A percentile compares a stretch with the other conserved stretches of the same genome.
These are phyloP conservation scores for Pollenia angustigena DNA, from an alignment of 2,888 invertebrate genomes.

Conservation along the genomic window DNA sequence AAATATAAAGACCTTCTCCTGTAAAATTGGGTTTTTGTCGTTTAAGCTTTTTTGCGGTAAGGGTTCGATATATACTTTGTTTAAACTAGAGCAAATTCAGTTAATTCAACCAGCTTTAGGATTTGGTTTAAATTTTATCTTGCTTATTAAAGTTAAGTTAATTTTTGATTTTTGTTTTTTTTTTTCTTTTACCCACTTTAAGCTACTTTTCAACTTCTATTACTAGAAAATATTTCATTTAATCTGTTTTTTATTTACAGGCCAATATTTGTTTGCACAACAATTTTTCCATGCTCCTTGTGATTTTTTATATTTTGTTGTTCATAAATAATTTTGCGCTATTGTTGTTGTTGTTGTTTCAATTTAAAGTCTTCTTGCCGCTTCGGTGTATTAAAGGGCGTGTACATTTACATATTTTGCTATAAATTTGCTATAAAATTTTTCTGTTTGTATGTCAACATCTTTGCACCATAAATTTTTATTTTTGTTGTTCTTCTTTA, in stretches of 20 bases:
- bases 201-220: too few relatives aligned
- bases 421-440: conserved; percentile 15
- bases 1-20: too few relatives aligned
- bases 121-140: too few relatives aligned
- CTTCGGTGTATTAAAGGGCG: conserved; percentile 26
- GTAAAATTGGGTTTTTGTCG: too few relatives aligned
- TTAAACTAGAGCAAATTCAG: too few relatives aligned
- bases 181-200: too few relatives aligned
- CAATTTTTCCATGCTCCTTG: background rate
- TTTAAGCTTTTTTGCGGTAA: too few relatives aligned
- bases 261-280: background rate
- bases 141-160: too few relatives aligned
- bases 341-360: background rate
- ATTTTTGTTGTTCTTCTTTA: background rate
- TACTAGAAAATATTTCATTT: too few relatives aligned
- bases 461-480: conserved; percentile 6
- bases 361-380: background rate
- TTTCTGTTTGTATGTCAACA: conserved; percentile 24
- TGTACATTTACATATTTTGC: conserved; percentile 36
- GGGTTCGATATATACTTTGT: too few relatives aligned
- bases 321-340: background rate
- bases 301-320: background rate
- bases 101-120: too few relatives aligned
- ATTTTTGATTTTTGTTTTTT: too few relatives aligned
- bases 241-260: background rate